A percentile compares a stretch with the other conserved stretches of the same genome.
Conservation (phyloP, 2,113 vertebrate species). For the Aramus guarauna region DNA sequence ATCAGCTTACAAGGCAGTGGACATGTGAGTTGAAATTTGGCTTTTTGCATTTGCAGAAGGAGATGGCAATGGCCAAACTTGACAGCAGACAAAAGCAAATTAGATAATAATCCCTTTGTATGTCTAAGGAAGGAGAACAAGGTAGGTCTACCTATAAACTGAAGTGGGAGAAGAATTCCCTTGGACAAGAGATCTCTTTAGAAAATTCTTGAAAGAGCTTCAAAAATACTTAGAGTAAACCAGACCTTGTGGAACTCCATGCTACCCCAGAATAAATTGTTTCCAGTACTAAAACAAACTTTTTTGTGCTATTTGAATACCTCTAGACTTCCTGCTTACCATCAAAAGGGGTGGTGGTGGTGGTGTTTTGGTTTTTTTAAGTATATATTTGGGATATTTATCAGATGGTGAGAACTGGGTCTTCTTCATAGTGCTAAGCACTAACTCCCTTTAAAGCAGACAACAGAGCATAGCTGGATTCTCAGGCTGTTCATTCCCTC, state of each 20-base stretch:
- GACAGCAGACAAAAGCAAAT: neutral
- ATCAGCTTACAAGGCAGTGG: neutral
- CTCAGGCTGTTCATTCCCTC: neutral
- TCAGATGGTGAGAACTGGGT: neutral
- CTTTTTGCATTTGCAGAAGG: neutral
- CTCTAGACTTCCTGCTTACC: neutral
- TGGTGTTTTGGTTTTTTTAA: too few species aligned
- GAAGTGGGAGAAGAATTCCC: neutral
- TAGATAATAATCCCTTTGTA: neutral
- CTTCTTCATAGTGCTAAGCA: neutral
- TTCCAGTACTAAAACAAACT: neutral
- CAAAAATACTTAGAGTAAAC: neutral
- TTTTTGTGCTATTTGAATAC: neutral
- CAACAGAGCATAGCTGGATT: neutral
- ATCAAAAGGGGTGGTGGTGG: too few species aligned
- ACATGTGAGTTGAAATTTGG: neutral
- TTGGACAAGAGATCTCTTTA: neutral
- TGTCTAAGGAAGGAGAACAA: neutral
- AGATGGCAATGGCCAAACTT: neutral
- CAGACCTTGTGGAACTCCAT: neutral
- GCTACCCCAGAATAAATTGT: neutral
- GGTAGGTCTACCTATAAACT: neutral
- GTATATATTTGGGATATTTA: neutral
- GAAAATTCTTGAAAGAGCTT: neutral
- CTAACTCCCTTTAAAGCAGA: neutral